These are phyloP conservation scores for Tinea pellionella DNA, from an alignment of 2,888 invertebrate genomes.

Conservation along the genomic window DNA sequence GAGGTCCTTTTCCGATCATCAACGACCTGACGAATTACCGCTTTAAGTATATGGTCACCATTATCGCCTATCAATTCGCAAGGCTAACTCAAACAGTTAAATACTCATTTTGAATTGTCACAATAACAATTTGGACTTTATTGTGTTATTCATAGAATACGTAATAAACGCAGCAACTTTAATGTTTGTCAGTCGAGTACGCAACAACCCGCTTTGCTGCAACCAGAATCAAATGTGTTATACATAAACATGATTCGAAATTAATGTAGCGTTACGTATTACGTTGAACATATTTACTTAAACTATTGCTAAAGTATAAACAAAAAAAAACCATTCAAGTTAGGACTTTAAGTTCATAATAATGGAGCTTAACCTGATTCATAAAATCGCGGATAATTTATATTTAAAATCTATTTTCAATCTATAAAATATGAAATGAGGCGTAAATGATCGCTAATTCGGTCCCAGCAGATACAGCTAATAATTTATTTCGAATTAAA, in stretches of 20 bases:
- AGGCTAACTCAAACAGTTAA: neutral
- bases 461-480: too few species aligned
- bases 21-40: neutral
- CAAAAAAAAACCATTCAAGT: too few species aligned
- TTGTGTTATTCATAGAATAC: neutral
- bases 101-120: neutral
- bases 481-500: too few species aligned
- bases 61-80: neutral
- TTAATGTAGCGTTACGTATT: constrained; percentile 6
- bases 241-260: neutral
- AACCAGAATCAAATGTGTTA: neutral
- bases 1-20: too few species aligned
- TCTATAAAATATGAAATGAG: too few species aligned
- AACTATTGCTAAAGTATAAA: neutral
- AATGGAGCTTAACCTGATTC: too few species aligned
- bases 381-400: too few species aligned
- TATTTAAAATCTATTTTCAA: too few species aligned
- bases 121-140: neutral
- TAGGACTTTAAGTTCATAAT: too few species aligned
- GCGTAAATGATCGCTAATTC: too few species aligned
- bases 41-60: too few species aligned
- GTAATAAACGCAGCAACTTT: neutral
- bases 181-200: neutral
- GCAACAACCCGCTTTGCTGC: neutral
- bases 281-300: neutral